Evolutionary conservation across 2,797 vertebrate genomes (phyloP).

Genomic region (Myotis myotis): DNA sequence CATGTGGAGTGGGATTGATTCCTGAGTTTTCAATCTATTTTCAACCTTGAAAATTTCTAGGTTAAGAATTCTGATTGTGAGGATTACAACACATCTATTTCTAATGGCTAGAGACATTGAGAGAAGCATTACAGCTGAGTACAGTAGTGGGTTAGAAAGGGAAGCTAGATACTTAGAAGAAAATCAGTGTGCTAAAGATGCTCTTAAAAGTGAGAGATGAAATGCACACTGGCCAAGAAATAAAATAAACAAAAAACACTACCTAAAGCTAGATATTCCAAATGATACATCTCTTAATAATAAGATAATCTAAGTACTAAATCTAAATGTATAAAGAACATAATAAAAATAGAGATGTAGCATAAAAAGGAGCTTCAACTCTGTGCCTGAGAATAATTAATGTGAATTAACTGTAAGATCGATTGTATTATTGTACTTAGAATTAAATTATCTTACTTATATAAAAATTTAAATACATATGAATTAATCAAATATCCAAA

Average conservation of each 20-base stretch:
- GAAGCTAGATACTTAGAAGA: background rate
- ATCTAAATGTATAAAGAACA: background rate
- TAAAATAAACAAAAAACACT: background rate
- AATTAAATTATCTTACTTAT: background rate
- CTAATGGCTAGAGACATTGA: background rate
- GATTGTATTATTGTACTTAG: background rate
- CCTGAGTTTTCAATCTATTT: background rate
- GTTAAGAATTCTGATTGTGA: background rate
- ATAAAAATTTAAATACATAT: background rate
- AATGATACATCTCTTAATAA: background rate
- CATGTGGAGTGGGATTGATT: background rate
- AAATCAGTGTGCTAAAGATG: background rate
- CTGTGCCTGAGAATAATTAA: background rate
- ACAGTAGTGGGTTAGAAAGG: background rate
- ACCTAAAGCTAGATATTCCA: background rate
- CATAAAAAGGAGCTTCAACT: background rate
- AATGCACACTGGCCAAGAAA: background rate
- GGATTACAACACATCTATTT: background rate
- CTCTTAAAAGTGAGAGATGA: background rate
- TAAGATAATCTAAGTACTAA: background rate
- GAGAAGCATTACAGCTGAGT: background rate
- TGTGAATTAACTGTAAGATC: background rate
- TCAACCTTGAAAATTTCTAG: background rate
- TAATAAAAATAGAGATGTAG: background rate
- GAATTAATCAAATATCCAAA: constrained; percentile 1